Evolutionary conservation across 2,888 invertebrate species (phyloP).

Genomic region (Cosmia trapezina): DNA sequence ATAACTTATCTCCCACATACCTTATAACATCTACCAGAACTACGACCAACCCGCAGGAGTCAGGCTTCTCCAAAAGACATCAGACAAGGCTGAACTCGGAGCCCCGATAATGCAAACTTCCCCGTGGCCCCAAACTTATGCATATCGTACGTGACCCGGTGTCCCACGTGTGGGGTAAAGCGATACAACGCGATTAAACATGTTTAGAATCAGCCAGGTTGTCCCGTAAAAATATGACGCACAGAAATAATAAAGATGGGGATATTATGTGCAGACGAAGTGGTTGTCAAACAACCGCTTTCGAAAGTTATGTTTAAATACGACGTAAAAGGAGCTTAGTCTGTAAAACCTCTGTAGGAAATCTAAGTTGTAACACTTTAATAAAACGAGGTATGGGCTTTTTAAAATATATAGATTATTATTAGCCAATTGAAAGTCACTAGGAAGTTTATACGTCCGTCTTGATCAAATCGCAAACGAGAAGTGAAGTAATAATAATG

Average conservation of each 20-base stretch:
- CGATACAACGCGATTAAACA: not conserved
- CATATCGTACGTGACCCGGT: slow-evolving; percentile 12
- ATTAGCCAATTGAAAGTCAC: too few relatives aligned
- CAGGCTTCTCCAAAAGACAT: slow-evolving; percentile 34
- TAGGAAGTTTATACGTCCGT: too few relatives aligned
- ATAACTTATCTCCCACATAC: slow-evolving; percentile 5
- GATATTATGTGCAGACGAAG: not conserved
- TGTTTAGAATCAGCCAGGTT: not conserved
- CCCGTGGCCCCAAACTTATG: slow-evolving; percentile 23
- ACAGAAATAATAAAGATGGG: not conserved
- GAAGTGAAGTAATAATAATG: too few relatives aligned
- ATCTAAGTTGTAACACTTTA: too few relatives aligned
- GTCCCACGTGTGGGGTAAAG: not conserved
- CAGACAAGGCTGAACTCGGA: slow-evolving; percentile 29
- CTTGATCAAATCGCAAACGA: too few relatives aligned
- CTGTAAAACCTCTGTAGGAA: too few relatives aligned
- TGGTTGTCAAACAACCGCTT: not conserved
- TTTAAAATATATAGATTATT: too few relatives aligned
- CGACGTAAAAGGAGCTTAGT: not conserved
- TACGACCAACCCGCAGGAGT: slow-evolving; percentile 11
- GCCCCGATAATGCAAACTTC: slow-evolving; percentile 43
- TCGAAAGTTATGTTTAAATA: not conserved
- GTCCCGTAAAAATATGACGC: not conserved
- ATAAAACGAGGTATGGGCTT: too few relatives aligned
- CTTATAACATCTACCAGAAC: slow-evolving; percentile 1